phyloP scores from a whole-genome alignment of 30 jellyfish, hydroid and myxozoan species.

The Pseudorhiza aurosa region DNA sequence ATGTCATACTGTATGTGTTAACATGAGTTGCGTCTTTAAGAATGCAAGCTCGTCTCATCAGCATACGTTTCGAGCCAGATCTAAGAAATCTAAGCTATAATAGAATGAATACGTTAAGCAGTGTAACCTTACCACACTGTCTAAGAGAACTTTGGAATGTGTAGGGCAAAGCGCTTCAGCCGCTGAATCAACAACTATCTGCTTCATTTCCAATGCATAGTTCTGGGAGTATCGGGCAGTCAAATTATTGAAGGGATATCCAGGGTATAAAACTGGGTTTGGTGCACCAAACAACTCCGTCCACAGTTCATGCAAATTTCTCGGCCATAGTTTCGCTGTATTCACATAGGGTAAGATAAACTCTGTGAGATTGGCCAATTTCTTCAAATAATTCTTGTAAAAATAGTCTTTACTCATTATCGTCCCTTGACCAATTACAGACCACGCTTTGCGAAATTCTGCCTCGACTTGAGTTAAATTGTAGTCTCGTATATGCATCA shows the following conservation, averaged over 20 bases:
- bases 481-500: constrained; percentile 27
- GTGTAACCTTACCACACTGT: constrained; percentile 23
- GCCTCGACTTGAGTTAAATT: constrained; percentile 24
- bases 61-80: too few relatives aligned
- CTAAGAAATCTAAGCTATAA: too few relatives aligned
- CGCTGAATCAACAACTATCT: background rate
- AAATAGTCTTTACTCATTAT: constrained; percentile 16
- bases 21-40: too few relatives aligned
- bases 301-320: constrained; percentile 44
- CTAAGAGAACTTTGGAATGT: background rate
- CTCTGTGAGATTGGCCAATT: constrained; percentile 37
- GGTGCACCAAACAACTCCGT: constrained; percentile 62
- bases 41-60: too few relatives aligned
- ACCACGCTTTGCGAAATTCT: constrained; percentile 48
- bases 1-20: too few relatives aligned
- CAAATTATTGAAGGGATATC: constrained; percentile 44
- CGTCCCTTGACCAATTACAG: constrained; percentile 40
- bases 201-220: constrained; percentile 14
- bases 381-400: constrained; percentile 27
- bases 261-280: constrained; percentile 53
- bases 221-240: constrained; percentile 18
- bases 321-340: constrained; percentile 61
- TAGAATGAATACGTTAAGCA: too few relatives aligned
- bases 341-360: constrained; percentile 18
- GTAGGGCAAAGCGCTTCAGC: constrained; percentile 3